These are phyloP conservation scores for Dasypogon diadema DNA, from an alignment of 2,888 invertebrate genomes.

Conservation along the genomic window DNA sequence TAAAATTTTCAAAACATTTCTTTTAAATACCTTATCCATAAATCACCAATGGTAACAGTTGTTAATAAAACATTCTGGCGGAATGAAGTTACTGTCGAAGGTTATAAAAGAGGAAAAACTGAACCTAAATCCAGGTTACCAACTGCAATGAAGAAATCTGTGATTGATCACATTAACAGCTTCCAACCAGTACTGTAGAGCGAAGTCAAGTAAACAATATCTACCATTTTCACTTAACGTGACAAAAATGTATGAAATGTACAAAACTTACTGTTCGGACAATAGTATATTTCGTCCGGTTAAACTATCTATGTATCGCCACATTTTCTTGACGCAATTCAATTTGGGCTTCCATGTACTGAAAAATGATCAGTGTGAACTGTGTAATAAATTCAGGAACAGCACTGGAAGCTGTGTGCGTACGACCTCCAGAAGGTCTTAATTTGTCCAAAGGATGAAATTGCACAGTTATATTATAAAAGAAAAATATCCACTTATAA, in stretches of 20 bases:
- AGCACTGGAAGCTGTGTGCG: neutral
- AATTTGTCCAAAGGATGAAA: constrained; percentile 1
- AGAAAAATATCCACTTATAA: neutral
- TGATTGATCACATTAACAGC: neutral
- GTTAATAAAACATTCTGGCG: no score
- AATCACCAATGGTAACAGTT: no score
- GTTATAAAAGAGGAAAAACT: no score
- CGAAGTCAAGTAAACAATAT: neutral
- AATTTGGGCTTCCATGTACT: neutral
- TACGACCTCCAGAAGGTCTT: constrained; percentile 10
- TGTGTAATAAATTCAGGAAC: neutral
- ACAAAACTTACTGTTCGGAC: neutral
- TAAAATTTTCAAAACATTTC: no score
- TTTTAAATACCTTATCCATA: no score
- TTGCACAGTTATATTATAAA: constrained; percentile 15
- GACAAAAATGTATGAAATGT: neutral
- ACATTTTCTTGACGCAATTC: neutral
- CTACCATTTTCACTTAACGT: neutral
- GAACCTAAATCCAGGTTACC: neutral
- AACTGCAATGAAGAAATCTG: neutral
- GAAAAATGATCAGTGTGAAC: neutral
- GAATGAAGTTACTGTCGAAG: no score
- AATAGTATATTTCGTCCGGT: neutral
- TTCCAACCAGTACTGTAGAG: neutral
- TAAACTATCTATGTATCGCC: neutral